phyloP scores from a whole-genome alignment of 2,113 vertebrate genomes.

The Damaliscus lunatus region DNA sequence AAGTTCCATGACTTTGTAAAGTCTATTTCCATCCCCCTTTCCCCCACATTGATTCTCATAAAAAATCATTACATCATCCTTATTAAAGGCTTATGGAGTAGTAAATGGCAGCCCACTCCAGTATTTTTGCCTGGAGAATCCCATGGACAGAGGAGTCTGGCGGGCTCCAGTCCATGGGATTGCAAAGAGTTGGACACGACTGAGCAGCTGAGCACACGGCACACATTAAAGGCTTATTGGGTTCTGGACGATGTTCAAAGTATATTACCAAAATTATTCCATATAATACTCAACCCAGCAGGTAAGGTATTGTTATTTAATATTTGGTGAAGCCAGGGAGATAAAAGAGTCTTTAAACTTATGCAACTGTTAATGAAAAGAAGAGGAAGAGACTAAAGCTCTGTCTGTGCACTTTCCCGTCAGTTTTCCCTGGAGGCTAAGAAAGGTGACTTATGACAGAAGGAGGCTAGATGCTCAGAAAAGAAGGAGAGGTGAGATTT shows the following conservation, averaged over 20 bases:
- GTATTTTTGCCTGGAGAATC: neutral
- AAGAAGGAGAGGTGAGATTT: neutral
- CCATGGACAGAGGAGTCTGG: neutral
- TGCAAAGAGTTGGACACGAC: neutral
- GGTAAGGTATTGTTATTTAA: slow-evolving; percentile 20
- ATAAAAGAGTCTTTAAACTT: slow-evolving; percentile 10
- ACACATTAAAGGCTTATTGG: neutral
- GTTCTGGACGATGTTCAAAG: neutral
- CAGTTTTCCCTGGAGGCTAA: neutral
- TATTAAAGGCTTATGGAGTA: neutral
- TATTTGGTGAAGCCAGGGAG: neutral
- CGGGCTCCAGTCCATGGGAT: neutral
- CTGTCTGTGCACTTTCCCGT: neutral
- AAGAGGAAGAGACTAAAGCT: neutral
- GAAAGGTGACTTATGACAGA: neutral
- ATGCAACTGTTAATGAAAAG: neutral
- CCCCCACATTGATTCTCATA: neutral
- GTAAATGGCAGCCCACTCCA: neutral
- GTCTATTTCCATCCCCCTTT: neutral
- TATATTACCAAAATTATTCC: slow-evolving; percentile 14
- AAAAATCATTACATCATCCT: neutral
- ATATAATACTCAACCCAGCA: neutral
- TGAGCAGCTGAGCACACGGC: neutral
- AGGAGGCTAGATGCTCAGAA: neutral
- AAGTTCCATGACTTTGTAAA: neutral